These are phyloP conservation scores for Myotis planiceps DNA, from an alignment of 2,797 vertebrate genomes.

Conservation along the genomic window DNA sequence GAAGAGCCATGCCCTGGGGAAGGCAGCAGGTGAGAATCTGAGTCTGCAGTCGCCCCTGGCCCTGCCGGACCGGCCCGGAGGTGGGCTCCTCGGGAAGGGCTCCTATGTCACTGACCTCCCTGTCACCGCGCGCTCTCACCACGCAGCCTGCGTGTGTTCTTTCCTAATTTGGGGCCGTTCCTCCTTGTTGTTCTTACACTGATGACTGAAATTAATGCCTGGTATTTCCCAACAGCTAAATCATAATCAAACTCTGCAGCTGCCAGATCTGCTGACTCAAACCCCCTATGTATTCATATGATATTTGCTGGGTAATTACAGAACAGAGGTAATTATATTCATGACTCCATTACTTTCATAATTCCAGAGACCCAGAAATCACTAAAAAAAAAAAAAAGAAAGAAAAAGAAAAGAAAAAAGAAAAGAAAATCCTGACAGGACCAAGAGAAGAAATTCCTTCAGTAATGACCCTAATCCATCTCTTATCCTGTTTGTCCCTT, in stretches of 20 bases:
- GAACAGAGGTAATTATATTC: conserved; percentile 83
- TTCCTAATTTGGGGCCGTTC: conserved; percentile 69
- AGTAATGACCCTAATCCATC: neutral
- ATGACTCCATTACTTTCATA: conserved; percentile 81
- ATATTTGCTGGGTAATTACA: conserved; percentile 82
- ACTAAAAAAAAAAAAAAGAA: neutral
- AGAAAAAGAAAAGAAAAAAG: neutral
- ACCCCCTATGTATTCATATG: conserved; percentile 82
- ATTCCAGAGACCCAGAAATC: conserved; percentile 74
- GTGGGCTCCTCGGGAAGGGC: too few species aligned
- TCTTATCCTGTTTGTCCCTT: neutral
- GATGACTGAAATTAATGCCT: conserved; percentile 82
- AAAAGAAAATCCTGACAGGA: neutral
- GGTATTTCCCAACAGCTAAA: conserved; percentile 83
- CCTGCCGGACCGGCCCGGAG: fast-evolving
- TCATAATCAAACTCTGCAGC: conserved; percentile 82
- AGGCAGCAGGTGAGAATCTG: fast-evolving
- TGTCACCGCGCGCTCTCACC: neutral
- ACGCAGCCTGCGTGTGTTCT: neutral
- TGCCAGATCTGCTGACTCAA: conserved; percentile 83
- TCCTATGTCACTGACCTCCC: neutral
- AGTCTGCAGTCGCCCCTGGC: neutral
- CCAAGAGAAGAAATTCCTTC: conserved; percentile 59
- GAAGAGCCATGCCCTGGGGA: neutral
- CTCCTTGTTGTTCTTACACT: conserved; percentile 79